Percentiles rank a stretch among this genome's conserved stretches.
Evolutionary conservation across 2,888 invertebrate genomes (phyloP).

Genomic region (Allygus modestus): DNA sequence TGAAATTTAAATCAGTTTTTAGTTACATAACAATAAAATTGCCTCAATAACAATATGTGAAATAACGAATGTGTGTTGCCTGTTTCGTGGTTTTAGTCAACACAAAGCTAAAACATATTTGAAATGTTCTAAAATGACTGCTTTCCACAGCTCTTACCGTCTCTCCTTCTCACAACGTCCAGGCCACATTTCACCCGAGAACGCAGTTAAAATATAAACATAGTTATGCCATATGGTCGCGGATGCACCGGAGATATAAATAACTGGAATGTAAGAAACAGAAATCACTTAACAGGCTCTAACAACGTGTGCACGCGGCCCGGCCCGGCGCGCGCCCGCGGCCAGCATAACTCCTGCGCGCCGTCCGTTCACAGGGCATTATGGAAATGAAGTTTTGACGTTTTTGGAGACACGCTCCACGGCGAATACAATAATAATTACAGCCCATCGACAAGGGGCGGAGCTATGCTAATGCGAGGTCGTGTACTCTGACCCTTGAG

Average conservation of each 20-base stretch:
- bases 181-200: too few relatives aligned
- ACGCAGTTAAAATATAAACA: too few relatives aligned
- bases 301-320: not conserved
- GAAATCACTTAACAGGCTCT: conserved; percentile 28
- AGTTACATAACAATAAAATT: too few relatives aligned
- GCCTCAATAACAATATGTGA: too few relatives aligned
- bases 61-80: too few relatives aligned
- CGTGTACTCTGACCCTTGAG: conserved; percentile 10
- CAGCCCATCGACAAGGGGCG: conserved; percentile 37
- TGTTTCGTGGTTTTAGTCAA: too few relatives aligned
- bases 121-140: too few relatives aligned
- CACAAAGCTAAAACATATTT: too few relatives aligned
- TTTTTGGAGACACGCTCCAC: conserved; percentile 35
- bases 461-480: not conserved
- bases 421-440: conserved; percentile 46
- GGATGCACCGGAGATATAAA: conserved; percentile 25
- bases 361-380: conserved; percentile 33
- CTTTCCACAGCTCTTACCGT: too few relatives aligned
- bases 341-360: conserved; percentile 17
- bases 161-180: too few relatives aligned
- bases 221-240: conserved; percentile 4
- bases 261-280: conserved; percentile 12
- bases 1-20: too few relatives aligned
- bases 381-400: conserved; percentile 47
- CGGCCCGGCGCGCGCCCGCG: not conserved